Evolutionary conservation across 1,140 invertebrate genomes (phyloP).

Genomic region (Leucophenga varia): DNA sequence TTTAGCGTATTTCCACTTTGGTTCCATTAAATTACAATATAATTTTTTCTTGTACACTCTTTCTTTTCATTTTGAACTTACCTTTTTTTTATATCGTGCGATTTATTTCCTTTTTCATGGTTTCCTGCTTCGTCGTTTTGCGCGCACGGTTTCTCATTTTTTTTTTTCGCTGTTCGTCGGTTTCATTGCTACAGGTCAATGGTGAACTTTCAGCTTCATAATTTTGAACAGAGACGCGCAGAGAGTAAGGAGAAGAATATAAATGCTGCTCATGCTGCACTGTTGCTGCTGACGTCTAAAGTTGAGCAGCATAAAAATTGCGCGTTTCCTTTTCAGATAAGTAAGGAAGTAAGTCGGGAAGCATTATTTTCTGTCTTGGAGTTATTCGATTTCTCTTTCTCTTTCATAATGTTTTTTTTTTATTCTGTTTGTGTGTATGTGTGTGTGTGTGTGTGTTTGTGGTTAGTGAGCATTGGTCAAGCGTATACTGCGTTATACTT

Average conservation of each 20-base stretch:
- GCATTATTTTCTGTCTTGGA: too few species aligned
- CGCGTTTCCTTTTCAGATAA: slow-evolving; percentile 20
- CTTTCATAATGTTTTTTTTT: background rate
- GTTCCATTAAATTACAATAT: too few species aligned
- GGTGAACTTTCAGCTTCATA: slow-evolving; percentile 43
- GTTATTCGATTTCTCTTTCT: too few species aligned
- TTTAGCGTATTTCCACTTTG: too few species aligned
- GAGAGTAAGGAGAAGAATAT: too few species aligned
- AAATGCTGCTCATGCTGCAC: slow-evolving; percentile 9
- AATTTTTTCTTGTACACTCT: too few species aligned
- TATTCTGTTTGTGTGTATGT: too few species aligned
- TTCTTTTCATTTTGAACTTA: slow-evolving; percentile 17
- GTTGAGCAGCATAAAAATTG: background rate
- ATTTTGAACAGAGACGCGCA: slow-evolving; percentile 15
- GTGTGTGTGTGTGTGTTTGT: slow-evolving; percentile 8
- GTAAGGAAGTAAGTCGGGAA: too few species aligned
- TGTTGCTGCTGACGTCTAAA: slow-evolving; percentile 1
- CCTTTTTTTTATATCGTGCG: slow-evolving; percentile 42
- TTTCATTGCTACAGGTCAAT: slow-evolving; percentile 36
- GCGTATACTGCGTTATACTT: slow-evolving; percentile 15
- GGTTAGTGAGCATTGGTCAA: slow-evolving; percentile 28
- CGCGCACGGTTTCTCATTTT: slow-evolving; percentile 46
- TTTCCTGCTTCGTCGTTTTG: slow-evolving; percentile 12
- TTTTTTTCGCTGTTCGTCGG: slow-evolving; percentile 21
- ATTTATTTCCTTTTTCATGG: slow-evolving; percentile 33